Percentiles rank a stretch among this genome's conserved stretches.
phyloP scores from a whole-genome alignment of 2,797 vertebrate genomes.

The Pristis pectinata region DNA sequence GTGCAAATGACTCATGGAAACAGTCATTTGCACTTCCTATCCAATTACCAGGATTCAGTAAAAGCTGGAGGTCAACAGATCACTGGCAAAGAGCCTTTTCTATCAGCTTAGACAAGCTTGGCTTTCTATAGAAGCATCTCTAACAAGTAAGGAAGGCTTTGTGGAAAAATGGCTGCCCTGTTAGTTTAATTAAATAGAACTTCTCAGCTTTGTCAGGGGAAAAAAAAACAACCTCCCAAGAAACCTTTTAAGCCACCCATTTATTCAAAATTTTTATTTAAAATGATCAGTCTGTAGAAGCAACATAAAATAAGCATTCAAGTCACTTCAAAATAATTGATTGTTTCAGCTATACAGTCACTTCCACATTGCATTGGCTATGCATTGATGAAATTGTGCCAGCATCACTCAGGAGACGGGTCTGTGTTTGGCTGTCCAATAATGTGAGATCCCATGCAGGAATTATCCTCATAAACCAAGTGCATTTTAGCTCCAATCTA shows the following conservation, averaged over 20 bases:
- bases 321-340: background rate
- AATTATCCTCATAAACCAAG: background rate
- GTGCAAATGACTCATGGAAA: background rate
- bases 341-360: background rate
- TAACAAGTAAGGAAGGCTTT: background rate
- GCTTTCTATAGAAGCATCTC: background rate
- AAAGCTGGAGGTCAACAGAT: background rate
- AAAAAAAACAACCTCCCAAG: background rate
- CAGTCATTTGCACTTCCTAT: background rate
- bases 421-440: background rate
- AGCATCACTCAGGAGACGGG: background rate
- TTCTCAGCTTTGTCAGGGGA: background rate
- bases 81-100: background rate
- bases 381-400: background rate
- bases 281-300: background rate
- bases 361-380: background rate
- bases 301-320: background rate
- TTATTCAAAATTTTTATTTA: background rate
- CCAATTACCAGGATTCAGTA: background rate
- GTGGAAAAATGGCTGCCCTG: too few species aligned
- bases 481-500: background rate
- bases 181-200: background rate
- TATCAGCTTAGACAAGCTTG: background rate
- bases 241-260: too few species aligned
- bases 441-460: background rate